Base-by-base conservation (phyloP, 92 coral and sea anemone genomes). In the Plumapathes pennacea region DNA sequence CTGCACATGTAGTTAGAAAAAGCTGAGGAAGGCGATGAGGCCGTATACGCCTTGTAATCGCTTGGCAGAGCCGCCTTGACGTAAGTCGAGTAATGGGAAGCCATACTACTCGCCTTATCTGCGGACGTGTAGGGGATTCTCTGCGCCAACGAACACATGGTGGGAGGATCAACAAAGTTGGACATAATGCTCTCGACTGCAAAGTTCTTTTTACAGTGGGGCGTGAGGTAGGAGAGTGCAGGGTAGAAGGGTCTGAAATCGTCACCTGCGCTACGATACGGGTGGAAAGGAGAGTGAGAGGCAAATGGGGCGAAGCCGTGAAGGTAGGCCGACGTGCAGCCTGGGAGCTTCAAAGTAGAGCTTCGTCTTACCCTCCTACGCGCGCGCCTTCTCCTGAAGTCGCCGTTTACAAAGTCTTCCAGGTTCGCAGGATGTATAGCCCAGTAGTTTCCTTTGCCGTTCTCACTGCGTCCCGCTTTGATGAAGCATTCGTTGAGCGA, bases 401-500 rank as follows among this genome's bases (percentile, higher is more conserved):
- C 99, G 8, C 99, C 99, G 71, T 94, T 94, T 40, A 96, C 96
- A 31, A 94, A 94, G 64, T 94, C 99, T 38, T 94, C 99, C 8
- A 94, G 39, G 60, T 94, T 94, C 0, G 99, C 99, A 0, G 96
- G 99, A 20, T 94, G 99, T 25, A 94, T 88, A 0, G 99, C 99
- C 99, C 99, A 94, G 75, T 94, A 94, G 57, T 94, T 94, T 0
- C 99, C 99, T 29, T 94, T 94, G 21, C 99, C 99, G 46, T 94
- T 94, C 39, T 94, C 99, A 46, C 99, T 94, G 46, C 99, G 77
- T 43, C 99, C 99, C 0, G 96, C 96, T 41, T 94, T 94, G 43
- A 94, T 94, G 48, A 94, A 94, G 62, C 99, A 94, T 46, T 94
- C 99, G 77, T 94, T 94, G 13, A 94, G 76, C 38, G 99, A 94